Evolutionary conservation across 2,113 vertebrate genomes (phyloP).

Genomic region (Grallaria varia): DNA sequence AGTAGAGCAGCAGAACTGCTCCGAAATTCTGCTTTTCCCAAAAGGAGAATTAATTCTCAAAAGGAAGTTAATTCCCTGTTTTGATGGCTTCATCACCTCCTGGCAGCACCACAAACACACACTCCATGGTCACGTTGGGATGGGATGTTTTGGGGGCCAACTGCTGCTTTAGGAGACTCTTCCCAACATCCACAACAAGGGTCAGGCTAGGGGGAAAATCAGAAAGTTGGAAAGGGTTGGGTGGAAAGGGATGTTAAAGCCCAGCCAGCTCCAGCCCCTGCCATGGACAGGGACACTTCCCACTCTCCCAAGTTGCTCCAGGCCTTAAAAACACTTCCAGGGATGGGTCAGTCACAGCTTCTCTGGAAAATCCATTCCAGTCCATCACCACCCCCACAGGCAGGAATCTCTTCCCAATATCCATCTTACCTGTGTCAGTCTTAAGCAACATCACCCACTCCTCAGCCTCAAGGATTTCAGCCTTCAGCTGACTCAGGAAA

Average conservation of each 20-base stretch:
- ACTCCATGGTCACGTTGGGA: fast-evolving
- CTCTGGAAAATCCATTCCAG: background rate
- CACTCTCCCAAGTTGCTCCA: background rate
- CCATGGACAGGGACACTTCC: background rate
- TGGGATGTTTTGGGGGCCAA: too few species aligned
- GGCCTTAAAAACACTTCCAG: background rate
- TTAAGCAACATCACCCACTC: background rate
- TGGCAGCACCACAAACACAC: background rate
- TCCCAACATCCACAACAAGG: background rate
- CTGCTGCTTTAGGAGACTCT: background rate
- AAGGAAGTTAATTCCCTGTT: background rate
- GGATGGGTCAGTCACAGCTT: background rate
- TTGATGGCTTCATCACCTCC: background rate
- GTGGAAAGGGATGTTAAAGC: background rate
- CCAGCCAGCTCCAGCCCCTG: background rate
- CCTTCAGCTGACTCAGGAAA: background rate
- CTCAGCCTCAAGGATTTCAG: background rate
- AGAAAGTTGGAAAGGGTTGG: too few species aligned
- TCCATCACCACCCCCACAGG: background rate
- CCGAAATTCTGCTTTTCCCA: too few species aligned
- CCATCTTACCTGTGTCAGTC: fast-evolving
- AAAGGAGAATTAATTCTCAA: fast-evolving
- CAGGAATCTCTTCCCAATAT: background rate
- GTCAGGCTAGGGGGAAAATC: background rate
- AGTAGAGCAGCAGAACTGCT: background rate